A percentile compares a stretch with the other conserved stretches of the same genome.
These are phyloP conservation scores for Salvelinus sp. DNA, from an alignment of 2,113 vertebrate species.

Conservation along the genomic window DNA sequence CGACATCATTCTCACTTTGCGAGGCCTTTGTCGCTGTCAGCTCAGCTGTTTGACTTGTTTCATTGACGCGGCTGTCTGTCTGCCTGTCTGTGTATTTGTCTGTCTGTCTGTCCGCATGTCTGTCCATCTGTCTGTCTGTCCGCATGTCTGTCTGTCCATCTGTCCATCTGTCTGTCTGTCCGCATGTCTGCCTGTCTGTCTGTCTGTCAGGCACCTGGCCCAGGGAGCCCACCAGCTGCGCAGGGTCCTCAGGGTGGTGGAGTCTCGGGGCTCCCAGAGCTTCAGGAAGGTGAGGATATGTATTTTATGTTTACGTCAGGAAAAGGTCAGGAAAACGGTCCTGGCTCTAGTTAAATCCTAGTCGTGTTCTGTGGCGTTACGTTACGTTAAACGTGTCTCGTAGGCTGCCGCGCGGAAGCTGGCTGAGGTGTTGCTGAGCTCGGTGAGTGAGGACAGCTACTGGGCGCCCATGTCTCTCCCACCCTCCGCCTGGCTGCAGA, in stretches of 20 bases:
- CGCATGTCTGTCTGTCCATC: background rate
- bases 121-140: background rate
- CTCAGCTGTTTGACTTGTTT: background rate
- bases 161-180: background rate
- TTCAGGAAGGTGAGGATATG: slow-evolving; percentile 88
- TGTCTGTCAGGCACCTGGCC: slow-evolving; percentile 82
- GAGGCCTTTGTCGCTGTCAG: too few species aligned
- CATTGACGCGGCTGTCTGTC: background rate
- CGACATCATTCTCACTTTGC: too few species aligned
- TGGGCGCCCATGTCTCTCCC: slow-evolving; percentile 90
- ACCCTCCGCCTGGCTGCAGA: slow-evolving; percentile 83
- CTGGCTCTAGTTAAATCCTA: too few species aligned
- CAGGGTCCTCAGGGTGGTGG: slow-evolving; percentile 84
- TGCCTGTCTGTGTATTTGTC: background rate
- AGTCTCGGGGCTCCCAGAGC: slow-evolving; percentile 90
- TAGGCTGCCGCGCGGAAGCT: slow-evolving; percentile 86
- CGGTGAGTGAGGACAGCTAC: slow-evolving; percentile 92
- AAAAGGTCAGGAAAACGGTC: too few species aligned
- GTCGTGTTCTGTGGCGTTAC: background rate
- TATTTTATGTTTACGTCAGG: too few species aligned
- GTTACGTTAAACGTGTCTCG: too few species aligned
- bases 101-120: background rate
- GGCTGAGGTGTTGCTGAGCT: slow-evolving; percentile 88
- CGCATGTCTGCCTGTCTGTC: background rate
- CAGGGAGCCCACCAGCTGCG: slow-evolving; percentile 90